Conservation (phyloP, 2,113 vertebrate species). For the Sinocyclocheilus anshuiensis region DNA sequence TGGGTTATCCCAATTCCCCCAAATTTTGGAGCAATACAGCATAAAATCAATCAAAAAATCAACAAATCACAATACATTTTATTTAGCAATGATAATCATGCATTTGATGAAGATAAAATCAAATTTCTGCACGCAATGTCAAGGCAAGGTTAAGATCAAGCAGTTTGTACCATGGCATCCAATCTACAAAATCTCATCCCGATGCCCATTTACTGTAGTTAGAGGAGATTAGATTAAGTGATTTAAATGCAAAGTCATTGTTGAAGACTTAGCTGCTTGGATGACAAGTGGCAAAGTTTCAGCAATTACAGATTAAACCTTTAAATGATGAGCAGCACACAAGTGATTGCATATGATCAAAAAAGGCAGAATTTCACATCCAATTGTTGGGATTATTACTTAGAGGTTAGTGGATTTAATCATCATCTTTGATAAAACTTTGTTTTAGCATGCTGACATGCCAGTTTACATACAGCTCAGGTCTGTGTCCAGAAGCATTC, state of each 20-base stretch:
- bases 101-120: background rate
- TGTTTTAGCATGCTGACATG: background rate
- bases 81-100: background rate
- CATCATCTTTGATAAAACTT: background rate
- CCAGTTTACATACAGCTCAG: slow-evolving; percentile 88
- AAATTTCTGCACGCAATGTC: background rate
- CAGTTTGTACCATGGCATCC: background rate
- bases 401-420: slow-evolving; percentile 30
- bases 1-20: too few relatives aligned
- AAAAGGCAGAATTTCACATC: background rate
- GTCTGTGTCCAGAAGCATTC: slow-evolving; percentile 83
- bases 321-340: background rate
- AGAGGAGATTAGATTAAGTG: background rate
- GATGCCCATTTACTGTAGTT: background rate
- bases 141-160: background rate
- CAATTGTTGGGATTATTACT: background rate
- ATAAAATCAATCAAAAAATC: background rate
- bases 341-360: background rate
- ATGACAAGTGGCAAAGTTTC: background rate
- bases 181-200: background rate
- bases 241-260: background rate
- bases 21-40: background rate
- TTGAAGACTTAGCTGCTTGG: background rate
- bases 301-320: background rate
- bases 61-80: background rate